phyloP scores from a whole-genome alignment of 2,888 invertebrate genomes.

The Dolichopus griseipennis region DNA sequence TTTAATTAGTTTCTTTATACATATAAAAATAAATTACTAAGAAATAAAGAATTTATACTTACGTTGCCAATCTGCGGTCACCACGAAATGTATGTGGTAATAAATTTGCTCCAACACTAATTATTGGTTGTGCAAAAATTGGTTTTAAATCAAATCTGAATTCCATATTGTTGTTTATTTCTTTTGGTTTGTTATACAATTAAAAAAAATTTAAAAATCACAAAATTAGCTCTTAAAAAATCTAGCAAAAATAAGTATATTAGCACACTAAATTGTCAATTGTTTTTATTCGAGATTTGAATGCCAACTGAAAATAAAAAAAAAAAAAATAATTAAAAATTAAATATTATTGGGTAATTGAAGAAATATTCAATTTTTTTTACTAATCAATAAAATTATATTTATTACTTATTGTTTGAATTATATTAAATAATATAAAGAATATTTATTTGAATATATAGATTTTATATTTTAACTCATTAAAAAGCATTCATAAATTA shows the following conservation, averaged over 20 bases:
- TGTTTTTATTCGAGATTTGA: background rate
- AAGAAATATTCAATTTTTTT: no score
- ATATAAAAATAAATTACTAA: background rate
- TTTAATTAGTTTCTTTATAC: background rate
- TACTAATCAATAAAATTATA: no score
- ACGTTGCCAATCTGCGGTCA: conserved; percentile 48
- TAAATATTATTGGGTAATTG: no score
- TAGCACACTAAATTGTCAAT: no score
- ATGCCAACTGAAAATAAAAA: conserved; percentile 7
- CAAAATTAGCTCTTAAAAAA: no score
- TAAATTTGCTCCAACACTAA: conserved; percentile 46
- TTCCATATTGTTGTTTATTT: conserved; percentile 38
- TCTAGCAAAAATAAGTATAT: no score
- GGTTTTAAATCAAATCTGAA: conserved; percentile 49
- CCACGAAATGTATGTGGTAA: conserved; percentile 48
- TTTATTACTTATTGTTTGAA: no score
- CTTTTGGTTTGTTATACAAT: background rate
- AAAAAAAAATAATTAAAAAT: background rate
- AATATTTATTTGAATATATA: no score
- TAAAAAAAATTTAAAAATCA: no score
- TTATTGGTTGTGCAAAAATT: conserved; percentile 46
- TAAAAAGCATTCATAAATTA: no score
- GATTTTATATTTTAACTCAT: no score
- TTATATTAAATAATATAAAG: no score
- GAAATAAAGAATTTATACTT: conserved; percentile 26